Evolutionary conservation across 2,113 vertebrate genomes (phyloP).

Genomic region (Nothoprocta perdicaria): DNA sequence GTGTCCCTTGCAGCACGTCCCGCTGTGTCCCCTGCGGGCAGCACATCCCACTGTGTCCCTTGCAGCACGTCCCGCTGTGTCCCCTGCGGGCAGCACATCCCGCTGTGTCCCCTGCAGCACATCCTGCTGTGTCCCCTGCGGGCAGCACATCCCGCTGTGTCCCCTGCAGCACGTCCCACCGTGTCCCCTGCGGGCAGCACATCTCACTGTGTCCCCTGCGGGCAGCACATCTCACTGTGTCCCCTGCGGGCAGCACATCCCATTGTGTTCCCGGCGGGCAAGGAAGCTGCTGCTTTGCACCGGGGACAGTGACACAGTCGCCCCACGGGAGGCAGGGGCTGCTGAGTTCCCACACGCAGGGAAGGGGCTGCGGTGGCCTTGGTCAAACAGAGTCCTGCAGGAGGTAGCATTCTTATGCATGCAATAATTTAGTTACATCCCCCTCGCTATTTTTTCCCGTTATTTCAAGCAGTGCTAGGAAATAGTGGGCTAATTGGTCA

Average conservation of each 20-base stretch:
- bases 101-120: too few relatives aligned
- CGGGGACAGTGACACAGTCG: not conserved
- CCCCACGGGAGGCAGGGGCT: not conserved
- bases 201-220: not conserved
- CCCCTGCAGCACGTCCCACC: too few relatives aligned
- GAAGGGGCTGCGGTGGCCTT: not conserved
- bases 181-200: not conserved
- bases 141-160: too few relatives aligned
- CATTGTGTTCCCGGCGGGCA: not conserved
- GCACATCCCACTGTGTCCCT: too few relatives aligned
- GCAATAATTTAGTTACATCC: not conserved
- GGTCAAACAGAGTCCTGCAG: not conserved
- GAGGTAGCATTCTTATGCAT: not conserved
- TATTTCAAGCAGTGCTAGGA: not conserved
- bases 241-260: not conserved
- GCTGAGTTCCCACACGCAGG: rapidly evolving
- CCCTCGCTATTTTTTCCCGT: not conserved
- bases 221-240: too few relatives aligned
- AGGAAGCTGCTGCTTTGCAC: not conserved
- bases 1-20: too few relatives aligned
- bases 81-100: too few relatives aligned
- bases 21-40: too few relatives aligned
- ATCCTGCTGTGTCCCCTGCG: too few relatives aligned
- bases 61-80: too few relatives aligned
- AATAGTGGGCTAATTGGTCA: not conserved